A percentile compares a stretch with the other conserved stretches of the same genome.
phyloP scores from a whole-genome alignment of 2,888 invertebrate species.

The Acheta domesticus region DNA sequence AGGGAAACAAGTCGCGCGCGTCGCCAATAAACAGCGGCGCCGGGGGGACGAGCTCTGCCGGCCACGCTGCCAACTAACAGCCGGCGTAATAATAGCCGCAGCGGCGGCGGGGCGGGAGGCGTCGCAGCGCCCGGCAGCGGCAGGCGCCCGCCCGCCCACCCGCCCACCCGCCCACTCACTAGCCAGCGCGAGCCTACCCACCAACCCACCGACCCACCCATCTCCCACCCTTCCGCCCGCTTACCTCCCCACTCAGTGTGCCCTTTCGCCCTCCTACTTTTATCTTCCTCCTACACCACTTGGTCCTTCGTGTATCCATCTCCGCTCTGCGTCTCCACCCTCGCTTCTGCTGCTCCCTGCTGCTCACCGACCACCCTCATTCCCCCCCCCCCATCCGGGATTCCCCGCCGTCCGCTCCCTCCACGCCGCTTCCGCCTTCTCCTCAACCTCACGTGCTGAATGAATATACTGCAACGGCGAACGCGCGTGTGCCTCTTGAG shows the following conservation, averaged over 20 bases:
- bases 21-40: neutral
- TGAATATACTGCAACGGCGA: neutral
- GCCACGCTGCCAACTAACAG: neutral
- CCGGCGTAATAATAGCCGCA: constrained; percentile 9
- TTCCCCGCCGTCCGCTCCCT: neutral
- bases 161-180: too few species aligned
- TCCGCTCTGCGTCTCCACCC: neutral
- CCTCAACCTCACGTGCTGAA: neutral
- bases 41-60: constrained; percentile 3
- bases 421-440: neutral
- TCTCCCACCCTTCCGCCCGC: neutral
- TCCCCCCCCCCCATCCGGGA: neutral
- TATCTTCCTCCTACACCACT: neutral
- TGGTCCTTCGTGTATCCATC: neutral
- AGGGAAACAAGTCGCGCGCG: neutral
- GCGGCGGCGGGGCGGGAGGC: neutral
- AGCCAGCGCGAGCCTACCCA: too few species aligned
- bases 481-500: neutral
- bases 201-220: too few species aligned
- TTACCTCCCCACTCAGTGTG: neutral
- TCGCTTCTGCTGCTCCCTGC: neutral
- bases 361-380: neutral
- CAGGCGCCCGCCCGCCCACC: too few species aligned
- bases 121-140: neutral
- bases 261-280: neutral